Conservation (phyloP, 2,113 vertebrate genomes). For the Rhipidura dahli region DNA sequence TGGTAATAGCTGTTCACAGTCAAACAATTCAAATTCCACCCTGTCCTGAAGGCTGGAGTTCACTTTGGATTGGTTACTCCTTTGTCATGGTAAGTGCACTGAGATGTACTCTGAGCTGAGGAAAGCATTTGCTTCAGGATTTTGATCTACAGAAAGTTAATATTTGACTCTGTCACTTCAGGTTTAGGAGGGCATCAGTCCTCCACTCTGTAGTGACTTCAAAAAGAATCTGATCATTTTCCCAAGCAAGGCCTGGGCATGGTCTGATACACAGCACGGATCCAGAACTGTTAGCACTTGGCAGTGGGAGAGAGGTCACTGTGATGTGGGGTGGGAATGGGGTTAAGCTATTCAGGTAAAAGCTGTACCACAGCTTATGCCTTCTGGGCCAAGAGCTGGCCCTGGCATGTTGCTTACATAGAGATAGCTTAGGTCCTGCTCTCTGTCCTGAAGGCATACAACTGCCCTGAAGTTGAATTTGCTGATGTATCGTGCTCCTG, state of each 20-base stretch:
- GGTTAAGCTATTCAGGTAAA: neutral
- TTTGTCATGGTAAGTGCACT: slow-evolving; percentile 85
- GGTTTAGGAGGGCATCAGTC: neutral
- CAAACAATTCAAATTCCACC: slow-evolving; percentile 84
- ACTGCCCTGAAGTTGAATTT: neutral
- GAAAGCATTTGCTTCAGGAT: neutral
- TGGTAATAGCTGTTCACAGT: slow-evolving; percentile 95
- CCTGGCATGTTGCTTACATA: neutral
- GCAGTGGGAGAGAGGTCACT: neutral
- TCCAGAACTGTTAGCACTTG: neutral
- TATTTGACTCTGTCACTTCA: neutral
- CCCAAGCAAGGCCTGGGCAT: neutral
- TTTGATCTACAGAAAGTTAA: neutral
- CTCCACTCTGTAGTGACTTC: neutral
- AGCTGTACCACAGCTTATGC: neutral
- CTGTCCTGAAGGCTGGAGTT: slow-evolving; percentile 85
- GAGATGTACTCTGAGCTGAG: neutral
- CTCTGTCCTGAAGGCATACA: neutral
- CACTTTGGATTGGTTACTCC: slow-evolving; percentile 90
- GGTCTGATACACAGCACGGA: neutral
- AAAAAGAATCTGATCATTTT: neutral
- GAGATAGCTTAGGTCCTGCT: neutral
- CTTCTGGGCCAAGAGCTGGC: neutral
- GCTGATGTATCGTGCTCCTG: neutral
- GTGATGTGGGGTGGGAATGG: neutral